These are phyloP conservation scores for Molorchus minor DNA, from an alignment of 2,888 invertebrate genomes.

Conservation along the genomic window DNA sequence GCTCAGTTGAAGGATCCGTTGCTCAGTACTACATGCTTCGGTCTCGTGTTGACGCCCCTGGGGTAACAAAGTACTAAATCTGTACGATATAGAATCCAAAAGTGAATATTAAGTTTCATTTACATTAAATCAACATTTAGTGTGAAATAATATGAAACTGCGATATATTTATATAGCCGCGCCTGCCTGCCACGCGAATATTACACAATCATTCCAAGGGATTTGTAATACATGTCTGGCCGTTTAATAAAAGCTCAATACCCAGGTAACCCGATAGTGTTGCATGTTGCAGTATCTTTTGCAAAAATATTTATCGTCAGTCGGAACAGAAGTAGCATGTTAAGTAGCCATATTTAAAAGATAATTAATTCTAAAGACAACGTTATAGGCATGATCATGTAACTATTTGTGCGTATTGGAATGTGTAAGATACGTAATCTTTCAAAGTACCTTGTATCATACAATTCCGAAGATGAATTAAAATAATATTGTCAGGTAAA, in stretches of 20 bases:
- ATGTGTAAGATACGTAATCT: constrained; percentile 21
- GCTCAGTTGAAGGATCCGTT: no score
- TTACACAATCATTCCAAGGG: background rate
- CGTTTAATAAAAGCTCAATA: constrained; percentile 1
- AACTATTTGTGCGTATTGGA: constrained; percentile 39
- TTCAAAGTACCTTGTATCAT: constrained; percentile 16
- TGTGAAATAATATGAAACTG: no score
- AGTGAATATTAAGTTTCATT: no score
- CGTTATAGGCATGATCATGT: constrained; percentile 45
- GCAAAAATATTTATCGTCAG: constrained; percentile 52
- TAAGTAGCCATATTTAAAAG: constrained; percentile 53
- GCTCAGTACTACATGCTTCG: no score
- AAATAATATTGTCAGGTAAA: background rate
- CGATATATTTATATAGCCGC: no score
- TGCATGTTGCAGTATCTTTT: constrained; percentile 24
- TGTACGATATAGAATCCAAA: no score
- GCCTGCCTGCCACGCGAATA: no score
- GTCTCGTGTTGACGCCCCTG: no score
- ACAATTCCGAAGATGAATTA: constrained; percentile 3
- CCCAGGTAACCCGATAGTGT: constrained; percentile 9
- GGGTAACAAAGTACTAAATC: no score
- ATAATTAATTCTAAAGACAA: constrained; percentile 50
- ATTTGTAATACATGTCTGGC: background rate
- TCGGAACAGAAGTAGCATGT: constrained; percentile 54
- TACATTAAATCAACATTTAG: no score